Evolutionary conservation across 1,140 invertebrate genomes (phyloP).

Genomic region (Nomia melanderi): DNA sequence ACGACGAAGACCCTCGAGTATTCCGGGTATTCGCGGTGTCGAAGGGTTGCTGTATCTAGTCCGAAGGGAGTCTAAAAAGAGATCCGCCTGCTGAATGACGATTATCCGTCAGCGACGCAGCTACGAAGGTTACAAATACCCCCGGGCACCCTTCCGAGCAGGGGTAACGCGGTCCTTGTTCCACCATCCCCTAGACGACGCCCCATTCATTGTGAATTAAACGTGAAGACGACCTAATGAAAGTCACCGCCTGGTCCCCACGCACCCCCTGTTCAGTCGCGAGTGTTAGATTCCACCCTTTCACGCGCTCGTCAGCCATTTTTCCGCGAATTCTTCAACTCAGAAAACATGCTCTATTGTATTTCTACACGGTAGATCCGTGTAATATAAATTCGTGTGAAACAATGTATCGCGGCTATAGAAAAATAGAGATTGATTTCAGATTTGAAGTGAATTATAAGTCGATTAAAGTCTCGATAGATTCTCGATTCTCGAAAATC

Average conservation of each 20-base stretch:
- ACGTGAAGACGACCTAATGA: conserved; percentile 59
- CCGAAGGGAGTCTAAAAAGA: conserved; percentile 37
- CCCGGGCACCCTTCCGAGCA: conserved; percentile 7
- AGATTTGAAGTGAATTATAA: no score
- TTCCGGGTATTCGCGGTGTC: conserved; percentile 19
- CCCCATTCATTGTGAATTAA: conserved; percentile 57
- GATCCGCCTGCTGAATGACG: conserved; percentile 44
- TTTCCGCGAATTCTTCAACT: background rate
- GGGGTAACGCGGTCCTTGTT: conserved; percentile 16
- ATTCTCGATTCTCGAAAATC: no score
- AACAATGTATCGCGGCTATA: no score
- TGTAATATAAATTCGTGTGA: no score
- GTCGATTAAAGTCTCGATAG: no score
- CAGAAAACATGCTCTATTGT: no score
- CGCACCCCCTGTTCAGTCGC: background rate
- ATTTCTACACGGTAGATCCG: no score
- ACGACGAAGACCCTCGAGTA: conserved; percentile 7
- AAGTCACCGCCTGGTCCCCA: conserved; percentile 29
- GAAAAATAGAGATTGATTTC: no score
- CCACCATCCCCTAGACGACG: conserved; percentile 20
- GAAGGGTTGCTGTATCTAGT: conserved; percentile 26
- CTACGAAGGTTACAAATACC: conserved; percentile 56
- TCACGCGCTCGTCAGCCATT: background rate
- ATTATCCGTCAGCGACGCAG: conserved; percentile 50
- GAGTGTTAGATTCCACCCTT: background rate